Conservation (phyloP, 2,888 invertebrate species). For the Melieria crassipennis region DNA sequence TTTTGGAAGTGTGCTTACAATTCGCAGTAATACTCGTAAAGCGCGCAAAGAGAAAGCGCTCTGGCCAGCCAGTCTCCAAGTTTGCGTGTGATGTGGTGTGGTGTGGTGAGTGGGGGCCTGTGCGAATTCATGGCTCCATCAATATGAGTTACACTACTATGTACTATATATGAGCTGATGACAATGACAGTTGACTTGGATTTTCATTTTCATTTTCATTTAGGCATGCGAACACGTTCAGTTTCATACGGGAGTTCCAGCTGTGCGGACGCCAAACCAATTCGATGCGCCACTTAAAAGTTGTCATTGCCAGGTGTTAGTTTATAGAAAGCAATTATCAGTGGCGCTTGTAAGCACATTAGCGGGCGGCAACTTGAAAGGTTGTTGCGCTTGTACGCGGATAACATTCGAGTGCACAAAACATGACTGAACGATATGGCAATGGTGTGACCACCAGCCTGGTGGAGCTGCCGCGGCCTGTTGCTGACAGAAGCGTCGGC, state of each 20-base stretch:
- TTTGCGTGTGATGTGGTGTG: too few species aligned
- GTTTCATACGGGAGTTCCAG: conserved; percentile 13
- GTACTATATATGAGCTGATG: too few species aligned
- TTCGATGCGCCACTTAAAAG: background rate
- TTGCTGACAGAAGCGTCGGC: conserved; percentile 37
- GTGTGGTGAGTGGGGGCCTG: too few species aligned
- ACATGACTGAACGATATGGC: conserved; percentile 56
- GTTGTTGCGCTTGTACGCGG: background rate
- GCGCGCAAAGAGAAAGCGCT: too few species aligned
- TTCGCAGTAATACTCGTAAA: too few species aligned
- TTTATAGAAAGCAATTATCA: too few species aligned
- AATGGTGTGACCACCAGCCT: conserved; percentile 56
- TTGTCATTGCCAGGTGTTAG: background rate
- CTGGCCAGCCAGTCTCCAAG: too few species aligned
- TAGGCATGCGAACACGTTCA: conserved; percentile 3
- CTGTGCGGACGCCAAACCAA: conserved; percentile 1
- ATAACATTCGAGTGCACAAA: background rate
- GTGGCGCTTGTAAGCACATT: too few species aligned
- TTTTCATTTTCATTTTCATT: conserved; percentile 22
- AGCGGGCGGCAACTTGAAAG: too few species aligned
- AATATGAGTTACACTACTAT: too few species aligned
- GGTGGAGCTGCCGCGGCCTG: conserved; percentile 43
- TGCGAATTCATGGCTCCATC: too few species aligned
- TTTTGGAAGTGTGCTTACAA: too few species aligned
- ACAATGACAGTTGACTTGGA: conserved; percentile 8